Evolutionary conservation across 2,888 invertebrate genomes (phyloP).

Genomic region (Dryocosmus kuriphilus): DNA sequence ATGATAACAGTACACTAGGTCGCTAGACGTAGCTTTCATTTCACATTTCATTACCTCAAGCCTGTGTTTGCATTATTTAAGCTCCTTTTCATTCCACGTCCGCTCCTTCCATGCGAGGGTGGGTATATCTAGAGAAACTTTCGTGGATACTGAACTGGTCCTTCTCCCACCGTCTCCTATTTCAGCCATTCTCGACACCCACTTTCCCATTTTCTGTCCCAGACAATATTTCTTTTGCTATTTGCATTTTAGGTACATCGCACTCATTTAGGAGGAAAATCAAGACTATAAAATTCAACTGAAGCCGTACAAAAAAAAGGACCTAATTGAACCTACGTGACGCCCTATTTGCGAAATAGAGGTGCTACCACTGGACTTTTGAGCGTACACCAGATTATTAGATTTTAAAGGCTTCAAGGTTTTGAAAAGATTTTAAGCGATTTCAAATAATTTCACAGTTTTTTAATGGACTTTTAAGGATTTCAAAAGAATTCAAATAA

Average conservation of each 20-base stretch:
- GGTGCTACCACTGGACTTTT: too few relatives aligned
- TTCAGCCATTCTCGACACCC: slow-evolving; percentile 11
- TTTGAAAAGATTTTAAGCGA: too few relatives aligned
- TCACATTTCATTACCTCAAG: slow-evolving; percentile 37
- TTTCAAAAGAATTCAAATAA: too few relatives aligned
- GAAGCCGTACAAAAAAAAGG: too few relatives aligned
- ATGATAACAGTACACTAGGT: slow-evolving; percentile 34
- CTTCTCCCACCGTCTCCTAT: neutral
- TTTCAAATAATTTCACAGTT: too few relatives aligned
- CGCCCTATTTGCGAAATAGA: too few relatives aligned
- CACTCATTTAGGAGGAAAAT: neutral
- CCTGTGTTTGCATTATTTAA: slow-evolving; percentile 39
- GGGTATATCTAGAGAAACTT: slow-evolving; percentile 4
- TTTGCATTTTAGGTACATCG: neutral
- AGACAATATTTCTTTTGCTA: slow-evolving; percentile 11
- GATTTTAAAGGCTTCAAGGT: too few relatives aligned
- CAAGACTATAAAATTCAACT: too few relatives aligned
- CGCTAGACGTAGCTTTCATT: slow-evolving; percentile 36
- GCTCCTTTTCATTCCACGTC: slow-evolving; percentile 36
- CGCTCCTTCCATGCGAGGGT: neutral
- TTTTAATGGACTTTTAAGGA: too few relatives aligned
- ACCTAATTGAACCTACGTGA: too few relatives aligned
- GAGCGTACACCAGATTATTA: too few relatives aligned
- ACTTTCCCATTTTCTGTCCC: slow-evolving; percentile 7
- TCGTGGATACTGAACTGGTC: slow-evolving; percentile 1